A percentile compares a stretch with the other conserved stretches of the same genome.
phyloP scores from a whole-genome alignment of 2,113 vertebrate genomes.

The Ornithorhynchus anatinus region DNA sequence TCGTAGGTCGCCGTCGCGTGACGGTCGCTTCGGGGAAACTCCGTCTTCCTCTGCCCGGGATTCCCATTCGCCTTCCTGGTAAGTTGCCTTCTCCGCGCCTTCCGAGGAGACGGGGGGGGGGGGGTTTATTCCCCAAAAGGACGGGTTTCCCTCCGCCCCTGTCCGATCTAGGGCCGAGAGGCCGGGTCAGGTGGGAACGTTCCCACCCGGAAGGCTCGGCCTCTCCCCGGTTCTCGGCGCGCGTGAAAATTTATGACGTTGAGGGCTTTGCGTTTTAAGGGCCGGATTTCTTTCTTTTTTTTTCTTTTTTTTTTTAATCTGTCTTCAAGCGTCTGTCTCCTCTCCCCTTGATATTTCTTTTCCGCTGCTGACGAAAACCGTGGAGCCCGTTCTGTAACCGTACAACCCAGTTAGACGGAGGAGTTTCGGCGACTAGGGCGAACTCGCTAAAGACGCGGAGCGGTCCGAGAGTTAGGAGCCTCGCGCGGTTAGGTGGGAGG shows the following conservation, averaged over 20 bases:
- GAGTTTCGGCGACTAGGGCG: too few species aligned
- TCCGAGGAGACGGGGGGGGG: conserved; percentile 29
- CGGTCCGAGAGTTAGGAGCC: too few species aligned
- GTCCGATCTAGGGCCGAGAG: conserved; percentile 22
- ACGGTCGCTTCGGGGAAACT: conserved; percentile 87
- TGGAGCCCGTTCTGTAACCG: too few species aligned
- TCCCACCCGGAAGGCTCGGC: conserved; percentile 28
- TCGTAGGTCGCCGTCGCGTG: conserved; percentile 96
- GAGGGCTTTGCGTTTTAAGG: background rate
- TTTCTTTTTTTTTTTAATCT: conserved; percentile 28
- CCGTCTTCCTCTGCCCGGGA: conserved; percentile 83
- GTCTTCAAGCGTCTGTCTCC: conserved; percentile 1
- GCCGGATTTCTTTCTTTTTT: conserved; percentile 1
- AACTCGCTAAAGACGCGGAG: too few species aligned
- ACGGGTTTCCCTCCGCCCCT: background rate
- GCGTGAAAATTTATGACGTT: conserved; percentile 29
- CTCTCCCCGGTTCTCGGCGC: conserved; percentile 1
- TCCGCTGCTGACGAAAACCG: too few species aligned
- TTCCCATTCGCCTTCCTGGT: conserved; percentile 89
- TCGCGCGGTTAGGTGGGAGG: too few species aligned
- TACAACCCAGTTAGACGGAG: too few species aligned
- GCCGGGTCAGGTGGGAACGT: conserved; percentile 3
- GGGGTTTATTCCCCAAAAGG: background rate
- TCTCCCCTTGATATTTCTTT: too few species aligned
- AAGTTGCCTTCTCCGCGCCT: conserved; percentile 85